These are phyloP conservation scores for Mesodorylaimus sp. DNA, from an alignment of 2,888 invertebrate genomes.

Conservation along the genomic window DNA sequence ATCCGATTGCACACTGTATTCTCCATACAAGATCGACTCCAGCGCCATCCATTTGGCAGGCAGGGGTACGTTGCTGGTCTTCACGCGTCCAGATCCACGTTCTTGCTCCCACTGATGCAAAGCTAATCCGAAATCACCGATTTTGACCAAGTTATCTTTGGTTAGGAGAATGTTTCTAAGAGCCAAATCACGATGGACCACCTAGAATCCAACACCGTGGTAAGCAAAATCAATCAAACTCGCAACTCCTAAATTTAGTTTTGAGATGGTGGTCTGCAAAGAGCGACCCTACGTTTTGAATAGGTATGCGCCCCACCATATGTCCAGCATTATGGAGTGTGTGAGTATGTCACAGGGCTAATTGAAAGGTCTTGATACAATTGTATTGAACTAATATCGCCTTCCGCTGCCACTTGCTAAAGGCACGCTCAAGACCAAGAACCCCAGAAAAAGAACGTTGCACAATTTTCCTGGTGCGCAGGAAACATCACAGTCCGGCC, in stretches of 20 bases:
- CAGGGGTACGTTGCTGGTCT: slow-evolving; percentile 4
- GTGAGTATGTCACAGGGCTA: too few species aligned
- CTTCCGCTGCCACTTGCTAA: too few species aligned
- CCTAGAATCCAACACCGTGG: slow-evolving; percentile 40
- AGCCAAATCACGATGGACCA: slow-evolving; percentile 84
- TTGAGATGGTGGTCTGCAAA: too few species aligned
- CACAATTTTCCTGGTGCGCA: too few species aligned
- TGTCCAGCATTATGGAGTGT: too few species aligned
- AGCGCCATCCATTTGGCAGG: slow-evolving; percentile 11
- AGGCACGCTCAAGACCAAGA: neutral
- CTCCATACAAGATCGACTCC: slow-evolving; percentile 6
- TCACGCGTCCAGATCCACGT: too few species aligned
- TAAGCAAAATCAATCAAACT: too few species aligned
- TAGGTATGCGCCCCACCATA: neutral
- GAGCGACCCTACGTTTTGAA: too few species aligned
- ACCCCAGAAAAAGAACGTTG: neutral
- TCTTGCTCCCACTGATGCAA: slow-evolving; percentile 50
- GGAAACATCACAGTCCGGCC: too few species aligned
- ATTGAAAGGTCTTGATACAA: too few species aligned
- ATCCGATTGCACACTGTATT: slow-evolving; percentile 6
- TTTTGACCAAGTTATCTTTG: slow-evolving; percentile 77
- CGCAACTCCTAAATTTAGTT: too few species aligned
- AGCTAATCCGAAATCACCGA: slow-evolving; percentile 89
- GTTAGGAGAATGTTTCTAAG: slow-evolving; percentile 84
- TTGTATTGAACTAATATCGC: too few species aligned